Percentiles rank a stretch among this genome's conserved stretches.
Conservation (phyloP, 2,888 invertebrate species). For the Hypercompe scribonia region DNA sequence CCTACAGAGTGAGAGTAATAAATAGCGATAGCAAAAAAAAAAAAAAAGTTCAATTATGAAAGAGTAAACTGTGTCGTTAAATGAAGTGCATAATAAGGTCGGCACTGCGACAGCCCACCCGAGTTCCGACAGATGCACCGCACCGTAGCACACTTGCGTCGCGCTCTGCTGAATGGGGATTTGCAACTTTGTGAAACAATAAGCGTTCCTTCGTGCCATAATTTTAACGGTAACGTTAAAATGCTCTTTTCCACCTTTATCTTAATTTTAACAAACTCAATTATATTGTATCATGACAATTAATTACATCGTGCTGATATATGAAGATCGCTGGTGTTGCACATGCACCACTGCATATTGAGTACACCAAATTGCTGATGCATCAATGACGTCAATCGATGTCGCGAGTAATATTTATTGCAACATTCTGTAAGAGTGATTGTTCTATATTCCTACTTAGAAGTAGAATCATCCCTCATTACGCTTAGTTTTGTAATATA, state of each 20-base stretch:
- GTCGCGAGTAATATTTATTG: no score
- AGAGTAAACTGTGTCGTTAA: slow-evolving; percentile 3
- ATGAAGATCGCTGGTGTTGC: no score
- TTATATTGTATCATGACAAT: neutral
- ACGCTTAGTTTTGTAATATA: no score
- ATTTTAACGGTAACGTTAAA: neutral
- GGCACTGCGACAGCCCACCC: neutral
- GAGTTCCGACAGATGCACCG: neutral
- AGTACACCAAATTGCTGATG: no score
- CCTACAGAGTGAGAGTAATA: neutral
- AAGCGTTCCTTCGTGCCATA: neutral
- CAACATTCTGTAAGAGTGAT: no score
- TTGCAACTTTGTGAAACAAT: slow-evolving; percentile 3
- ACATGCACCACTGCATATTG: no score
- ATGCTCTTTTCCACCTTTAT: neutral
- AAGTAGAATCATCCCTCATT: no score
- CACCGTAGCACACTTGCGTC: neutral
- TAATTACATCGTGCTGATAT: no score
- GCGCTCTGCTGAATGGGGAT: neutral
- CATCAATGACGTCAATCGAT: no score
- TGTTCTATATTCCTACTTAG: no score
- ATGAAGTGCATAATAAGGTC: neutral
- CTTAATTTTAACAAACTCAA: neutral
- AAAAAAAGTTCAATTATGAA: slow-evolving; percentile 5
- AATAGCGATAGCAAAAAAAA: neutral